Percentiles rank a stretch among this genome's conserved stretches.
phyloP scores from a whole-genome alignment of 2,797 vertebrate species.

The Peromyscus eremicus region DNA sequence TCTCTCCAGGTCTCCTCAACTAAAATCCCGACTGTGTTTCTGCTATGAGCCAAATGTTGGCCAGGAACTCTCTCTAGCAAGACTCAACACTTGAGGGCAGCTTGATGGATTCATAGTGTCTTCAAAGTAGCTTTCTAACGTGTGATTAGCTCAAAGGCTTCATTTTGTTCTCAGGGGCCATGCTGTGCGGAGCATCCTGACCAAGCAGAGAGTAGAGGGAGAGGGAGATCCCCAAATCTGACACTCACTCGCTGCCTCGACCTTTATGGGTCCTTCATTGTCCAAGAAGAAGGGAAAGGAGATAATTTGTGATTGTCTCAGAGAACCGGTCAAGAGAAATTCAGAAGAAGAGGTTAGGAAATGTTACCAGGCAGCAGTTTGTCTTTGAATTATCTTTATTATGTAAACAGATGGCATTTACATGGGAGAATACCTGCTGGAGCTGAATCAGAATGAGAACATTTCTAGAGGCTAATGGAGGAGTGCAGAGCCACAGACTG shows the following conservation, averaged over 20 bases:
- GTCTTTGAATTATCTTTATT: constrained; percentile 57
- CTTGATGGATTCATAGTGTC: neutral
- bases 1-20: neutral
- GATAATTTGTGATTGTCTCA: constrained; percentile 12
- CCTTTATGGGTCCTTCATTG: neutral
- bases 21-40: neutral
- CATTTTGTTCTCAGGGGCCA: neutral
- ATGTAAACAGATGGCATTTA: constrained; percentile 61
- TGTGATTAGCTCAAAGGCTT: constrained; percentile 15
- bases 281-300: neutral
- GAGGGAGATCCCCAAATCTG: neutral
- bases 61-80: neutral
- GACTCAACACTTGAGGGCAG: constrained; percentile 1
- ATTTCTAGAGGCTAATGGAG: constrained; percentile 3
- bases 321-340: constrained; percentile 35
- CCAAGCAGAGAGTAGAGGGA: neutral
- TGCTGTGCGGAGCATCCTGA: neutral
- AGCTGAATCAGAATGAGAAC: neutral
- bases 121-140: constrained; percentile 39
- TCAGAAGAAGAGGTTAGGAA: constrained; percentile 51
- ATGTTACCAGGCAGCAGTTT: neutral
- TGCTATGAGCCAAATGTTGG: neutral
- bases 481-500: neutral
- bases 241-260: neutral
- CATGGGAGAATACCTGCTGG: constrained; percentile 27